phyloP scores from a whole-genome alignment of 2,888 invertebrate genomes.

The Gandaritis pyraliata region DNA sequence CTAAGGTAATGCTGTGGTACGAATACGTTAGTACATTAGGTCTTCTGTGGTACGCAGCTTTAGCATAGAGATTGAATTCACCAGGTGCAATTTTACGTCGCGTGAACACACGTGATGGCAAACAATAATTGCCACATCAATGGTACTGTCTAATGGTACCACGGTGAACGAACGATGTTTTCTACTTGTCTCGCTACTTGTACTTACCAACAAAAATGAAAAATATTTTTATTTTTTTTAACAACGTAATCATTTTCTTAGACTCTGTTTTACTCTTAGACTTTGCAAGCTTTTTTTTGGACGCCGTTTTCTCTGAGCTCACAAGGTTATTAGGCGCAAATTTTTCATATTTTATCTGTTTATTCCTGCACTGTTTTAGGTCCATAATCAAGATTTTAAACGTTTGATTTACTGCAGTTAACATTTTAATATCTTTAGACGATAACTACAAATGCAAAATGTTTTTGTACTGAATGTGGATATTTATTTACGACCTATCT shows the following conservation, averaged over 20 bases:
- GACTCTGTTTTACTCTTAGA: not conserved
- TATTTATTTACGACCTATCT: constrained; percentile 2
- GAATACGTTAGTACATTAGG: too few species aligned
- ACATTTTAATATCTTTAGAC: constrained; percentile 7
- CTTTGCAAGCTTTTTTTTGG: too few species aligned
- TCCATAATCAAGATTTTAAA: constrained; percentile 12
- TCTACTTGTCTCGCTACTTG: not conserved
- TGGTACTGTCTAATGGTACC: too few species aligned
- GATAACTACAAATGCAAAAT: not conserved
- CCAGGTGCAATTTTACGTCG: too few species aligned
- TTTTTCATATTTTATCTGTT: not conserved
- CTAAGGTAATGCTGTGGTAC: too few species aligned
- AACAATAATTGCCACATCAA: too few species aligned
- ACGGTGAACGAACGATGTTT: too few species aligned
- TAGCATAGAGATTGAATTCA: too few species aligned
- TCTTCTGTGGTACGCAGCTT: too few species aligned
- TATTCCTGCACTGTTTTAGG: constrained; percentile 7
- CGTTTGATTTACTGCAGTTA: constrained; percentile 1
- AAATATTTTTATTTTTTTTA: constrained; percentile 30
- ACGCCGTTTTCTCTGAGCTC: too few species aligned
- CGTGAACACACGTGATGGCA: not conserved
- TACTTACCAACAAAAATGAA: constrained; percentile 21
- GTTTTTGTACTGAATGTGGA: not conserved
- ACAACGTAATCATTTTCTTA: constrained; percentile 16
- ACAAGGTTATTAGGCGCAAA: too few species aligned